Evolutionary conservation across 2,888 invertebrate species (phyloP).

Genomic region (Stenotaenia linearis): DNA sequence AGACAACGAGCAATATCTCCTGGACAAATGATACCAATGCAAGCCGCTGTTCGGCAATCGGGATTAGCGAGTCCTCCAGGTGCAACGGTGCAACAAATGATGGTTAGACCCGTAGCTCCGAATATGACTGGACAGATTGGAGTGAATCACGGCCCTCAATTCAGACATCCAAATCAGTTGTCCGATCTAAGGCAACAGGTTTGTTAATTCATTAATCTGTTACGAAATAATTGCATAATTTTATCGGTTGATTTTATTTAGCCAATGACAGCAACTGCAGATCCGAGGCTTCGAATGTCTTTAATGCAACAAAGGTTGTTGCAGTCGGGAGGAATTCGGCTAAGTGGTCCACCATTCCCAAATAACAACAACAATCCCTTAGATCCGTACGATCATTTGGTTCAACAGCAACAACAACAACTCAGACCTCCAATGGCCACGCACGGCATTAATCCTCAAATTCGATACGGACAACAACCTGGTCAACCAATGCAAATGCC

Average conservation of each 20-base stretch:
- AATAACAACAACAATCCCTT: slow-evolving; percentile 42
- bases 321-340: slow-evolving; percentile 32
- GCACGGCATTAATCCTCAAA: slow-evolving; percentile 26
- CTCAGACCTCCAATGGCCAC: slow-evolving; percentile 36
- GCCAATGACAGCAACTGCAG: neutral
- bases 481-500: slow-evolving; percentile 38
- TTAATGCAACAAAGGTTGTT: slow-evolving; percentile 43
- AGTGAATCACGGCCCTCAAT: slow-evolving; percentile 32
- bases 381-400: slow-evolving; percentile 50
- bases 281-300: slow-evolving; percentile 53
- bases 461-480: slow-evolving; percentile 40
- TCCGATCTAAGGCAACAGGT: slow-evolving; percentile 35
- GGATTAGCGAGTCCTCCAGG: slow-evolving; percentile 28
- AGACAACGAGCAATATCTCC: slow-evolving; percentile 33
- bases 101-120: slow-evolving; percentile 11
- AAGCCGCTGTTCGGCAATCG: neutral
- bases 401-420: slow-evolving; percentile 41
- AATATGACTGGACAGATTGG: slow-evolving; percentile 31
- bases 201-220: no score
- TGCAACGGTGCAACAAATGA: neutral
- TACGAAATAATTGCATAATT: no score
- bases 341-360: slow-evolving; percentile 17
- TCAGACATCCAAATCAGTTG: slow-evolving; percentile 34
- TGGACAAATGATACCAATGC: neutral
- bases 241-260: neutral